phyloP scores from a whole-genome alignment of 2,797 vertebrate species.

The Clarias fuscus region DNA sequence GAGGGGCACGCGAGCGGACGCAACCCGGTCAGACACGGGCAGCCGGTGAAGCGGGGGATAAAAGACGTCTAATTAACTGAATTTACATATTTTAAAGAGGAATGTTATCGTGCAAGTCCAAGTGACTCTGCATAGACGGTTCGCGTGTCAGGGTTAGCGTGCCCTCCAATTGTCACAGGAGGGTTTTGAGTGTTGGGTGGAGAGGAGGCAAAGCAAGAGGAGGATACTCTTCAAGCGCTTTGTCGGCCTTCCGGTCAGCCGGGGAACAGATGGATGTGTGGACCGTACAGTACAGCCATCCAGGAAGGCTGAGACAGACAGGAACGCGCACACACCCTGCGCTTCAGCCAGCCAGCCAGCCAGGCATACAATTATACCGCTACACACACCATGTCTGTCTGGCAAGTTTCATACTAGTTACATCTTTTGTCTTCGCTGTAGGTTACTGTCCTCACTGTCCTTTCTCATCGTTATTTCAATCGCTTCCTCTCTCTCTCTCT shows the following conservation, averaged over 20 bases:
- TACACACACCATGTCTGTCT: constrained; percentile 27
- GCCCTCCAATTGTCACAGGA: constrained; percentile 14
- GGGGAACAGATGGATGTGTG: constrained; percentile 53
- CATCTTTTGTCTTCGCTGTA: constrained; percentile 38
- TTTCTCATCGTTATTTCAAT: constrained; percentile 24
- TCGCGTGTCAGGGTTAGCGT: constrained; percentile 24
- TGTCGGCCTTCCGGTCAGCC: constrained; percentile 42
- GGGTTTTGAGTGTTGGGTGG: background rate
- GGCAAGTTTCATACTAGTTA: constrained; percentile 33
- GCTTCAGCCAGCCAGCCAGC: background rate
- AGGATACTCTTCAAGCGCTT: constrained; percentile 20
- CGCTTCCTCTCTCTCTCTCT: constrained; percentile 4
- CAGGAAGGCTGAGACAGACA: constrained; percentile 29
- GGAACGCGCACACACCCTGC: constrained; percentile 30
- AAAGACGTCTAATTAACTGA: constrained; percentile 31
- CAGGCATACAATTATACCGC: constrained; percentile 24
- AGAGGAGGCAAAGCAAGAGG: constrained; percentile 8
- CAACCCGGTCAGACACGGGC: constrained; percentile 8
- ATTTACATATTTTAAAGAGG: constrained; percentile 36
- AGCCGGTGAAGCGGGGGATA: background rate
- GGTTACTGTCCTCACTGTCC: constrained; percentile 40
- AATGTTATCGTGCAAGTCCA: too few relatives aligned
- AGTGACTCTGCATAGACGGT: too few relatives aligned
- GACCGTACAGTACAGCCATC: constrained; percentile 33
- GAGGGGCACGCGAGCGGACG: constrained; percentile 10